phyloP scores from a whole-genome alignment of 2,113 vertebrate species.

The Podarcis muralis region DNA sequence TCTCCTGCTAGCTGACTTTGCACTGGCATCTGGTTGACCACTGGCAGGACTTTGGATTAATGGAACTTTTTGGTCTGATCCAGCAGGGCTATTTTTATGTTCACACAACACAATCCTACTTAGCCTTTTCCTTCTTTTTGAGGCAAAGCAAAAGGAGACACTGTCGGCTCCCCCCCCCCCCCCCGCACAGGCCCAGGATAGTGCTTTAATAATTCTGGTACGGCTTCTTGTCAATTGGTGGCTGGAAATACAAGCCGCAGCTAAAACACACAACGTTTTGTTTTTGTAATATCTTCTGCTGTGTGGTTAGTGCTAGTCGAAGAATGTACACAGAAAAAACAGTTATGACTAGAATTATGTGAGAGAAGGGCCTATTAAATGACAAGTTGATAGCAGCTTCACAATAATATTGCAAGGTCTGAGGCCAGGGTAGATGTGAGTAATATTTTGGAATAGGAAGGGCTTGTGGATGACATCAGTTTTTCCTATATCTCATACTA shows the following conservation, averaged over 20 bases:
- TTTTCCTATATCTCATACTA: not conserved
- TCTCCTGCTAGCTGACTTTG: too few species aligned
- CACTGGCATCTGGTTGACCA: too few species aligned
- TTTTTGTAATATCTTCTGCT: slow-evolving; percentile 48
- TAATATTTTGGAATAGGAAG: slow-evolving; percentile 46
- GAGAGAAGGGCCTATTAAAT: slow-evolving; percentile 11
- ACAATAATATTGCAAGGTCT: slow-evolving; percentile 5
- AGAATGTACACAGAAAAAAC: not conserved
- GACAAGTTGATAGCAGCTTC: slow-evolving; percentile 31
- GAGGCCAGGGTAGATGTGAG: slow-evolving; percentile 48
- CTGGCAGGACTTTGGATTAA: too few species aligned
- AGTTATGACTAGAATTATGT: not conserved
- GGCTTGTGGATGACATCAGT: slow-evolving; percentile 27
- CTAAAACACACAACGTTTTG: slow-evolving; percentile 33
- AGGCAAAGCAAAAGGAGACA: slow-evolving; percentile 15
- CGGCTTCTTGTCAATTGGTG: slow-evolving; percentile 45
- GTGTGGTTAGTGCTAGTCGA: slow-evolving; percentile 3
- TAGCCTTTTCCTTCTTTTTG: not conserved
- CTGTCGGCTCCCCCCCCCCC: not conserved
- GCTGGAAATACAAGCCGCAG: slow-evolving; percentile 55
- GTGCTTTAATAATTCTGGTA: slow-evolving; percentile 46
- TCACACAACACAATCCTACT: not conserved
- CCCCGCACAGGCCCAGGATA: slow-evolving; percentile 26
- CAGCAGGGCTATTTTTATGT: not conserved
- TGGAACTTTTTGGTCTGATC: not conserved